Base-by-base conservation (phyloP, 2,113 vertebrate genomes). In the Podiceps cristatus region DNA sequence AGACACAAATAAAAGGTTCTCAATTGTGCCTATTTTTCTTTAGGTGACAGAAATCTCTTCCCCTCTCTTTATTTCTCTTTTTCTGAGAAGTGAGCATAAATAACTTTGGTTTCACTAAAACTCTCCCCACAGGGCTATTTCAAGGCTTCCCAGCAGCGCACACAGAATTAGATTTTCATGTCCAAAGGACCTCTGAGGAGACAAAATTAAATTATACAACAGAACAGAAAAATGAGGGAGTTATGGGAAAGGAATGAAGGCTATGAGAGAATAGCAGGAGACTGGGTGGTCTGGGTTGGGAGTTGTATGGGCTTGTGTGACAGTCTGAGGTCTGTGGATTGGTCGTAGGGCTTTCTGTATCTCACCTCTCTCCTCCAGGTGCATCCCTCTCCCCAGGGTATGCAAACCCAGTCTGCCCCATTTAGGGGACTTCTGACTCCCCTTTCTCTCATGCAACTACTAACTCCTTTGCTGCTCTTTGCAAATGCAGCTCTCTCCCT, bases 111-210 rank as follows among this genome's bases (percentile, higher is more conserved):
- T 93, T 89, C 68, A 60, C 73, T 93, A 88, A 93, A 94, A 59
- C 29, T 92, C 33, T 91, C 63, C 93, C 87, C 72, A 79, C 62
- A 68, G 95, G 62, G 53, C 81, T 96, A 58, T 94, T 90, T 95
- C 74, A 90, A 82, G 87, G 62, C 74, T 96, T 96, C 82, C 84
- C 90, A 96, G 74, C 64, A 96, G 92, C 62, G 45, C 23, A 79
- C 14, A 69, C 33, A 82, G 58, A 96, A 95, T 96, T 96, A 96
- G 96, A 97, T 96, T 96, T 95, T 88, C 71, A 25, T 27, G 35
- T 85, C 89, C 52, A 49, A 86, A 91, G 87, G 40, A 79, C 85
- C 74, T 90, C 74, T 81, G 35, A 95, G 87, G 87, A 96, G 35
- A 66, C 29, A 90, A 96, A 96, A 96, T 97, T 88, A 86, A 97